Base-by-base conservation (phyloP, 1,140 invertebrate genomes). In the Brachionus rotundiformis region DNA sequence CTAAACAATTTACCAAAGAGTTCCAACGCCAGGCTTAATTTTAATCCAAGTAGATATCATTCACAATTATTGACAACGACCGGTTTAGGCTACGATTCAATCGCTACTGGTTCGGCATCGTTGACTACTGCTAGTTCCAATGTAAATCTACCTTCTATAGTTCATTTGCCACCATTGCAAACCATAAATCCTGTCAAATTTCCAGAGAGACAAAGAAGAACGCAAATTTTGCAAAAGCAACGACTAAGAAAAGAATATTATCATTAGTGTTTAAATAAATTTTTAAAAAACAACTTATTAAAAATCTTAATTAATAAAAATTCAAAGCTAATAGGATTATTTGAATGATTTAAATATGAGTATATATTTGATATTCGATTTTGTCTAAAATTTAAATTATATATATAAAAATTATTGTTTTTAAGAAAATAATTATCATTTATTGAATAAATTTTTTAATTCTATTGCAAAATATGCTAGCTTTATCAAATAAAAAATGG, bases 111-210 rank as follows among this genome's bases (percentile, higher is more conserved):
- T 73, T 44, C 68, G 23, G 68, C 19, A 44, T 44, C 33, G 16
- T 36, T 68, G 19, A 73, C 68, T 31, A 73, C 68, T 13, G 39
- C 33, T 13, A 73, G 68, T 44, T 73, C 68, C 25, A 73, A 36
- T 54, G 23, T 39, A 16, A 79, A 79, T 63, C 33, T 79, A 59
- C 36, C 76, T 19, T 33, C 76, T 19, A 54, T 59, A 47, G 76
- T 79, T 19, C 76, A 79, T 79, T 79, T 79, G 54, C 76, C 76
- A 63, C 76, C 76, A 36, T 25, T 79, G 31, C 76, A 79, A 63
- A 54, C 31, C 31, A 63, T 79, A n/a, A 79, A 79, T 79, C 76
- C 76, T 27, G 76, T 59, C 41, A 79, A 59, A 59, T 79, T 59
- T 79, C 76, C 76, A 13, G 76, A 79, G 33, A 33, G 76, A 79